A percentile compares a stretch with the other conserved stretches of the same genome.
phyloP scores from a whole-genome alignment of 2,797 vertebrate species.

The Gouania willdenowi region DNA sequence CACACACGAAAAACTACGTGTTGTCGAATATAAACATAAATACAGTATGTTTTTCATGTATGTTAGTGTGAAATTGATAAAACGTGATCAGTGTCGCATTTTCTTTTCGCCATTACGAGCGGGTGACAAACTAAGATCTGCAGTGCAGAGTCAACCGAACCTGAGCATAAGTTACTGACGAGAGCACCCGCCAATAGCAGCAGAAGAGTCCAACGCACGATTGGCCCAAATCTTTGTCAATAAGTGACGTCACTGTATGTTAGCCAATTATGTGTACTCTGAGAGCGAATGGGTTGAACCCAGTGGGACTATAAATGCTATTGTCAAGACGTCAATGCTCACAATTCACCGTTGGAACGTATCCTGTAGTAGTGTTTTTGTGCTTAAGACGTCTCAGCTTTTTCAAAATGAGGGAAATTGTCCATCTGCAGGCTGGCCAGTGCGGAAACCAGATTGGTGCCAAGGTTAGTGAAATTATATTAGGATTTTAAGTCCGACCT shows the following conservation, averaged over 20 bases:
- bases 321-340: rapidly evolving
- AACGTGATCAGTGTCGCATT: background rate
- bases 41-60: too few species aligned
- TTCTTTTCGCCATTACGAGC: slow-evolving; percentile 27
- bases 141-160: too few species aligned
- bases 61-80: rapidly evolving
- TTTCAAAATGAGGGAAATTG: slow-evolving; percentile 79
- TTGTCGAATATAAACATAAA: too few species aligned
- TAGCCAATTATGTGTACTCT: slow-evolving; percentile 45
- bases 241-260: background rate
- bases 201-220: background rate
- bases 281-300: slow-evolving; percentile 20
- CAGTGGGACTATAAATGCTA: slow-evolving; percentile 8
- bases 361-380: too few species aligned
- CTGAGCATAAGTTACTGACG: slow-evolving; percentile 43
- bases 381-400: rapidly evolving
- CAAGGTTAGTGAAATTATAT: slow-evolving; percentile 62
- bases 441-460: slow-evolving; percentile 83
- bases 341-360: slow-evolving; percentile 19
- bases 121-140: too few species aligned
- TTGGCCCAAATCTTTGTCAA: slow-evolving; percentile 21
- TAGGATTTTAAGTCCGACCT: background rate
- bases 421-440: slow-evolving; percentile 82
- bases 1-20: too few species aligned
- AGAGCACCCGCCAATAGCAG: slow-evolving; percentile 33